A percentile compares a stretch with the other conserved stretches of the same genome.
phyloP scores from a whole-genome alignment of 2,113 vertebrate genomes.

The Hippopotamus amphibius region DNA sequence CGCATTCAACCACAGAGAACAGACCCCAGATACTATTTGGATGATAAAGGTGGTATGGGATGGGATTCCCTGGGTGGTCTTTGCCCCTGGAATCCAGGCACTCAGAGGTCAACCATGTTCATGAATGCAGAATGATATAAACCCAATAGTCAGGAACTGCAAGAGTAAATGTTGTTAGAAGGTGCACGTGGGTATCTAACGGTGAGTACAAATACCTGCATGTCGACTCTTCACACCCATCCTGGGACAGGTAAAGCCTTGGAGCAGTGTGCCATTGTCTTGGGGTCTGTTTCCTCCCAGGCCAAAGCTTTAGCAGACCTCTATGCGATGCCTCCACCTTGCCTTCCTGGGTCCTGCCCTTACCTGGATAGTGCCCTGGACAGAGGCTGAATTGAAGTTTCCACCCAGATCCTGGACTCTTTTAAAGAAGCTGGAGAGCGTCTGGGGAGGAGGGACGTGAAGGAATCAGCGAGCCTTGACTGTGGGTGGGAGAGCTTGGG shows the following conservation, averaged over 20 bases:
- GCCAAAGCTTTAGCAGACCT: too few species aligned
- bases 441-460: not conserved
- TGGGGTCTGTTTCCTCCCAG: too few species aligned
- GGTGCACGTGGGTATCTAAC: not conserved
- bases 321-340: not conserved
- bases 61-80: not conserved
- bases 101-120: not conserved
- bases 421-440: not conserved
- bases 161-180: not conserved
- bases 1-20: not conserved
- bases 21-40: not conserved
- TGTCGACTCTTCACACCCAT: not conserved
- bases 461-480: not conserved
- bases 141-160: not conserved
- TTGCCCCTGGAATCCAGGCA: not conserved
- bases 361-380: not conserved
- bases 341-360: not conserved
- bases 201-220: not conserved
- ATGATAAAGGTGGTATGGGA: not conserved
- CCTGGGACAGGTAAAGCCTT: not conserved
- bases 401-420: not conserved
- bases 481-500: accelerated
- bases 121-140: too few species aligned
- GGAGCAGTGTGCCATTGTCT: accelerated
- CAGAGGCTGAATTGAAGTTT: accelerated